Evolutionary conservation across 1,140 invertebrate genomes (phyloP), one percentile per base, ranked within the genome.

Genomic region (Magallana ariakensis): DNA sequence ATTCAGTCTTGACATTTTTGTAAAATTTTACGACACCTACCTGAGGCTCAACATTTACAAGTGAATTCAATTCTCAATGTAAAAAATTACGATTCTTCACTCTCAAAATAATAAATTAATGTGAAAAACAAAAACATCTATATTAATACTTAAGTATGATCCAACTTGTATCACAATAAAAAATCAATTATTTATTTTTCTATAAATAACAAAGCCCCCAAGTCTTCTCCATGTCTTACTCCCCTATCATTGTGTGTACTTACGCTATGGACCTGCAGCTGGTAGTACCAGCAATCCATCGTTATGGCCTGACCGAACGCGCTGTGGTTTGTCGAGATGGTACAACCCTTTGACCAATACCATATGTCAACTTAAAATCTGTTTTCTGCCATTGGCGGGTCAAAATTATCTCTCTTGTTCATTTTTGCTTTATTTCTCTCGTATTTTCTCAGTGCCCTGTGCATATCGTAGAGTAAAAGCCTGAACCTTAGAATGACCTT

Each of bases 311-410:
- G 66, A 70, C 66, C 66, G 6, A 26, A 70, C 66, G 33, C 7
- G 13, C 19, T 70, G 66, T 70, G 66, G 66, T 70, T 70, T 70
- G 66, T 70, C 33, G 22, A 70, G 66, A 70, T 70, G 66, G 66
- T 70, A 70, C 66, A 70, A 70, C 10, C 66, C 22, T 26, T 26
- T 26, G 66, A 70, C 66, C 66, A 33, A 70, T 70, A 70, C 66
- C 66, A 70, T 26, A 70, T 70, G 66, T 70, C 66, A 70, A 70
- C 66, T 26, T 70, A 26, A 70, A 11, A 22, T 26, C 66, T 70
- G 66, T 70, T 70, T 70, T 70, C n/a, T 70, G 19, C 66, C 66
- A 70, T 26, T 70, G 66, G 66, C 66, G 15, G 22, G 33, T 11
- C 19, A 26, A 70, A 70, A 33, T 70, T 70, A 70, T 26, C 19